Conservation (phyloP, 1,140 invertebrate genomes). For the Drosophila tsacasi region DNA sequence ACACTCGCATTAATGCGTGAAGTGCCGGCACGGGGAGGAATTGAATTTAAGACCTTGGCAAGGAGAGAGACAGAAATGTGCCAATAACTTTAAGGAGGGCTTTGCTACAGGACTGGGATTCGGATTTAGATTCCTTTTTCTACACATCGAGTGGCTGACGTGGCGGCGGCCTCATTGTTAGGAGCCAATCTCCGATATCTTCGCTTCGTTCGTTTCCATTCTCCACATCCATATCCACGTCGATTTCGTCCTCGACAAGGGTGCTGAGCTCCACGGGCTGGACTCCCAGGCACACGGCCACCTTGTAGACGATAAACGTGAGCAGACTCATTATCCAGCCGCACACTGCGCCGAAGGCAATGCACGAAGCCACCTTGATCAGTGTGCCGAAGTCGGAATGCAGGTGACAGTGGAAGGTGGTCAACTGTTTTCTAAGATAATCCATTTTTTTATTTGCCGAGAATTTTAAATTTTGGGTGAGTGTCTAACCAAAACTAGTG, state of each 20-base stretch:
- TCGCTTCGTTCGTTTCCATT: conserved; percentile 18
- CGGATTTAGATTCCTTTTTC: neutral
- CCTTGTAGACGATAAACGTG: conserved; percentile 47
- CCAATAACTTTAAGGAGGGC: conserved; percentile 47
- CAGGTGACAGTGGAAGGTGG: conserved; percentile 47
- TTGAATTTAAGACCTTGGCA: conserved; percentile 57
- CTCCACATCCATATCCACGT: conserved; percentile 47
- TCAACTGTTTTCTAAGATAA: conserved; percentile 49
- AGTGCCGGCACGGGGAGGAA: conserved; percentile 22
- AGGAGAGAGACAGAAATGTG: conserved; percentile 33
- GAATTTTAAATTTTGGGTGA: conserved; percentile 20
- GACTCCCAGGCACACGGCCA: conserved; percentile 29
- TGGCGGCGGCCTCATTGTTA: neutral
- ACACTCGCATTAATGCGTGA: conserved; percentile 38
- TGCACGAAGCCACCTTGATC: conserved; percentile 56
- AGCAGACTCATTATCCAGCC: conserved; percentile 61
- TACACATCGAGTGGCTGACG: conserved; percentile 7
- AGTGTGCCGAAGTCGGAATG: conserved; percentile 56
- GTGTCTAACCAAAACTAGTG: neutral
- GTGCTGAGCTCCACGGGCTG: conserved; percentile 4
- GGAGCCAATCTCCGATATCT: conserved; percentile 12
- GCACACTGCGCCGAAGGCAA: conserved; percentile 62
- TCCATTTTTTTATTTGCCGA: conserved; percentile 36
- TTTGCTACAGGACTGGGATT: neutral
- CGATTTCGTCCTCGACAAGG: conserved; percentile 50